Conservation (phyloP, 2,888 invertebrate genomes). For the Sphaerophoria taeniata region DNA sequence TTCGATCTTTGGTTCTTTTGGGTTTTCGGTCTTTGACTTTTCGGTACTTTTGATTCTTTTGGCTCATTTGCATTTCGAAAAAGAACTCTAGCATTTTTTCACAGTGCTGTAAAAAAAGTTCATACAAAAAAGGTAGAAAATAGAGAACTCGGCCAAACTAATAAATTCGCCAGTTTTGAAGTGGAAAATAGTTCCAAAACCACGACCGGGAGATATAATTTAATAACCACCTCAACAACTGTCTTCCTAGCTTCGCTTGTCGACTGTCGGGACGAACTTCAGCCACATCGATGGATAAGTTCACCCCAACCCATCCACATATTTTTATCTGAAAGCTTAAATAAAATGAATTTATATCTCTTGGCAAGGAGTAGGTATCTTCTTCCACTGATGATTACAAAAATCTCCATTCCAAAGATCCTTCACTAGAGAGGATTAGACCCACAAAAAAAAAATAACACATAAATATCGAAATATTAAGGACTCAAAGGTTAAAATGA, state of each 20-base stretch:
- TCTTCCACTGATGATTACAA: conserved; percentile 12
- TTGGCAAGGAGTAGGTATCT: conserved; percentile 7
- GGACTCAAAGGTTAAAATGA: conserved; percentile 18
- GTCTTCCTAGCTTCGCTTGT: neutral
- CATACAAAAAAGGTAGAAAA: conserved; percentile 22
- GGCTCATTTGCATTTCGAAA: too few relatives aligned
- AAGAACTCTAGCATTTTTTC: neutral
- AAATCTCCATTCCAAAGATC: conserved; percentile 39
- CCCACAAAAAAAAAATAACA: conserved; percentile 3
- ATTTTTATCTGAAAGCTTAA: neutral
- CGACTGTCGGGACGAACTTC: neutral
- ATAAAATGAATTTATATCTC: conserved; percentile 39
- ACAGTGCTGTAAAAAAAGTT: neutral
- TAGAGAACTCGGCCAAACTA: conserved; percentile 60
- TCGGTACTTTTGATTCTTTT: too few relatives aligned
- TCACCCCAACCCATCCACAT: neutral
- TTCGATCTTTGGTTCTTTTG: too few relatives aligned
- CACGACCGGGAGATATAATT: conserved; percentile 63
- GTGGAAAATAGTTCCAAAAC: conserved; percentile 53
- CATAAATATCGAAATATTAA: conserved; percentile 22
- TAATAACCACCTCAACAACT: conserved; percentile 59
- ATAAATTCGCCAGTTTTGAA: conserved; percentile 56
- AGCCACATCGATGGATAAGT: neutral
- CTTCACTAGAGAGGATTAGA: conserved; percentile 7
- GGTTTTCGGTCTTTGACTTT: too few relatives aligned